phyloP scores from a whole-genome alignment of 2,888 invertebrate genomes.

The Griposia aprilina region DNA sequence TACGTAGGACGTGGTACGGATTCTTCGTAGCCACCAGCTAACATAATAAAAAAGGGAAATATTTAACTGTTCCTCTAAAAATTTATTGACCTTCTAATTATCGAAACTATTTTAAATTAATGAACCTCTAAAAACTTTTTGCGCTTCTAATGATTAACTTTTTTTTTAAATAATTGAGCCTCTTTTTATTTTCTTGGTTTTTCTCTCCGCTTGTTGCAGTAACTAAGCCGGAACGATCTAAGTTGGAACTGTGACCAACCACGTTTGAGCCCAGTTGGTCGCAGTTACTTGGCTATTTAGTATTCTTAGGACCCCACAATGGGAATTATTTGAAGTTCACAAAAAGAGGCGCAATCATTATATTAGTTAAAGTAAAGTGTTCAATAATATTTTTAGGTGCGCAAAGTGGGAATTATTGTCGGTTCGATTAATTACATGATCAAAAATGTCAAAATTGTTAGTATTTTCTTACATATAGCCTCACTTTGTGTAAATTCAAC shows the following conservation, averaged over 20 bases:
- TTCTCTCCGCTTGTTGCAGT: background rate
- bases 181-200: too few species aligned
- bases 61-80: background rate
- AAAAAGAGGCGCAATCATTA: background rate
- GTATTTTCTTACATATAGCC: background rate
- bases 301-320: background rate
- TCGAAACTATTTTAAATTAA: background rate
- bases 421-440: background rate
- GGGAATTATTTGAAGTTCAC: background rate
- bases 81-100: background rate
- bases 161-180: background rate
- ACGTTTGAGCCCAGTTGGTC: background rate
- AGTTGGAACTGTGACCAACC: background rate
- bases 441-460: background rate
- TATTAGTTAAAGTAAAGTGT: background rate
- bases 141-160: too few species aligned
- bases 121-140: background rate
- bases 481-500: constrained; percentile 22
- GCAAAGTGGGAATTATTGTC: background rate
- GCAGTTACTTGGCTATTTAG: background rate
- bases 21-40: background rate
- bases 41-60: background rate
- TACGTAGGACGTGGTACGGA: constrained; percentile 1
- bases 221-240: background rate
- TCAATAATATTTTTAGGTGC: background rate